Evolutionary conservation across 2,113 vertebrate species (phyloP), one percentile per base, ranked within the genome.

Genomic region (Girardinichthys multiradiatus): DNA sequence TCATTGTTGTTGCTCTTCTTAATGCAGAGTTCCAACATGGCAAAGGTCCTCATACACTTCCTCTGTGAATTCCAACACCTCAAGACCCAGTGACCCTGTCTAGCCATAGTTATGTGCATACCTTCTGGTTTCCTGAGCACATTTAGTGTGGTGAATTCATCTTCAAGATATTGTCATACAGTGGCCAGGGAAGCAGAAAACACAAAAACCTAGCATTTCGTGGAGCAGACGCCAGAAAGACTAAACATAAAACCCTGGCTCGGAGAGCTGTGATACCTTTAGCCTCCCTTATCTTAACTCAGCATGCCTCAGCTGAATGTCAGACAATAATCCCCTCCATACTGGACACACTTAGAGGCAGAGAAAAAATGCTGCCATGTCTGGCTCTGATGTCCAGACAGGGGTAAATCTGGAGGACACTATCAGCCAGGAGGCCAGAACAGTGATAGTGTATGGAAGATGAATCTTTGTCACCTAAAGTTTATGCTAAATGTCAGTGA

Each of bases 281-380:
- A 78, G 33, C 48, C 72, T 76, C 42, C 27, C 70, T 86, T 86
- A 89, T 91, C 71, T 77, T 77, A 79, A 76, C 72, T 84, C 80
- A 76, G 79, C 71, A 85, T 73, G 86, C 72, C 64, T 89, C 84
- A 80, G 70, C 68, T 26, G 79, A 72, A 39, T 86, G 89, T 88
- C 86, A 85, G 67, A 42, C 31, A 35, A 26, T 88, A 90, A 86
- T 90, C 87, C 72, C n/a, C 21, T 58, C 54, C 70, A 67, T 64
- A 59, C 30, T 80, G 74, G 80, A 87, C 84, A 70, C 69, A 65
- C 54, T 79, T 57, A 45, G 58, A 3, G 82, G n/a, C 15, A 80
- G 57, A 73, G 54, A 74, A n/a, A 80, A 51, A 54, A 69, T 76
- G 39, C 14, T 27, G 58, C 26, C 28, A 14, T 60, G 48, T 73